Evolutionary conservation across 1,140 invertebrate genomes (phyloP), one percentile per base, ranked within the genome.

Genomic region (Drosophila leontia): DNA sequence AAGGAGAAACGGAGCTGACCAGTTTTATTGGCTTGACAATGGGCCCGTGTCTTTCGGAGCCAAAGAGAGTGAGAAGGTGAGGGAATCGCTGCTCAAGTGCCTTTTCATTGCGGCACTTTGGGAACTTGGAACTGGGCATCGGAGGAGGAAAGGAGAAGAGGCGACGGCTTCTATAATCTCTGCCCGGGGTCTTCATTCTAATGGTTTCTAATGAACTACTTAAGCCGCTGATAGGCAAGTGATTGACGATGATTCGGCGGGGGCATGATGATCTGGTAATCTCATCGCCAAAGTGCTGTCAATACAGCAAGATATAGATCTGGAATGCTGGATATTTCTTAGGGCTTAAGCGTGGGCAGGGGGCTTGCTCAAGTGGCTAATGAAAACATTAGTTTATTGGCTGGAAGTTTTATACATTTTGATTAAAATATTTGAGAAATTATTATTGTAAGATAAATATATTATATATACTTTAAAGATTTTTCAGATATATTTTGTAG

Each of bases 21-120:
- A 75, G 62, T 83, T 87, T 87, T 88, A 87, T 87, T 87, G 85
- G 85, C 84, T 88, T 90, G 84, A 87, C 84, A 87, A 87, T 87
- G 62, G 70, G 84, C 84, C 85, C 84, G 84, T 87, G 41, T 55
- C 44, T 60, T 23, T 53, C 34, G 39, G 23, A 35, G 32, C 15
- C 15, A n/a, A 48, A 15, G 34, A 41, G 44, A 9, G 23, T 23
- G 37, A 59, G 63, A 78, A 86, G 82, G 82, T 82, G 53, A 83
- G 80, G 67, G 84, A 74, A 70, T 69, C 69, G 75, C 45, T 57
- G 48, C 51, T 84, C 57, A 76, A 84, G 81, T 77, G 62, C 51
- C 82, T 80, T 81, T 67, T 78, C 51, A 65, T 69, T 59, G 60
- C 63, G 48, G 67, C 45, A 71, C 53, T 59, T 75, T 68, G 23